These are phyloP conservation scores for Steinernema scapterisci DNA, from an alignment of 2,888 invertebrate genomes.

Conservation along the genomic window DNA sequence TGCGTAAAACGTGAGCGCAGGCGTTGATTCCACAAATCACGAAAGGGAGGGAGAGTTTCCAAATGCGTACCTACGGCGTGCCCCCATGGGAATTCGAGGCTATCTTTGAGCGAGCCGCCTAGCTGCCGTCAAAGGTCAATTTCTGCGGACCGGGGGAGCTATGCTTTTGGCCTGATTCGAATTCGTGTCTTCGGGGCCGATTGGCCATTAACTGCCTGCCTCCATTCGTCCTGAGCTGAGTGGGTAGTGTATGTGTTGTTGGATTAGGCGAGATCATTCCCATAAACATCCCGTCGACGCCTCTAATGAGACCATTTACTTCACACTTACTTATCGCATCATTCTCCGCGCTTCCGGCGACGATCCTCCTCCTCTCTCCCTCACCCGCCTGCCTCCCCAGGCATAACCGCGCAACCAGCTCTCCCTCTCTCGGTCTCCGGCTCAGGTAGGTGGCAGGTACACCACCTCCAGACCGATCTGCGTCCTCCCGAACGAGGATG, in stretches of 20 bases:
- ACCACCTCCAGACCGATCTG: neutral
- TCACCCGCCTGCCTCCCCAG: conserved; percentile 23
- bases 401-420: conserved; percentile 14
- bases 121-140: conserved; percentile 6
- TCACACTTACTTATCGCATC: conserved; percentile 28
- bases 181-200: neutral
- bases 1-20: neutral
- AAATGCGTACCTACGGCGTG: neutral
- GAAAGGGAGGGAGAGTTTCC: neutral
- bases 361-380: neutral
- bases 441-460: conserved; percentile 18
- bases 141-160: neutral
- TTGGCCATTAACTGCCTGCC: conserved; percentile 2
- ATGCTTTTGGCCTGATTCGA: neutral
- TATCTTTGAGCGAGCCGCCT: neutral
- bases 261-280: conserved; percentile 33
- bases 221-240: neutral
- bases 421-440: neutral
- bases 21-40: neutral
- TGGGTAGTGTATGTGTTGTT: conserved; percentile 7
- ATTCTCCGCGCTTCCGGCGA: conserved; percentile 2
- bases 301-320: conserved; percentile 32
- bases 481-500: neutral
- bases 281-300: conserved; percentile 30
- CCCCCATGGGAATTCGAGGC: neutral